phyloP scores from a whole-genome alignment of 1,140 invertebrate species.

The Melipona quadrifasciata region DNA sequence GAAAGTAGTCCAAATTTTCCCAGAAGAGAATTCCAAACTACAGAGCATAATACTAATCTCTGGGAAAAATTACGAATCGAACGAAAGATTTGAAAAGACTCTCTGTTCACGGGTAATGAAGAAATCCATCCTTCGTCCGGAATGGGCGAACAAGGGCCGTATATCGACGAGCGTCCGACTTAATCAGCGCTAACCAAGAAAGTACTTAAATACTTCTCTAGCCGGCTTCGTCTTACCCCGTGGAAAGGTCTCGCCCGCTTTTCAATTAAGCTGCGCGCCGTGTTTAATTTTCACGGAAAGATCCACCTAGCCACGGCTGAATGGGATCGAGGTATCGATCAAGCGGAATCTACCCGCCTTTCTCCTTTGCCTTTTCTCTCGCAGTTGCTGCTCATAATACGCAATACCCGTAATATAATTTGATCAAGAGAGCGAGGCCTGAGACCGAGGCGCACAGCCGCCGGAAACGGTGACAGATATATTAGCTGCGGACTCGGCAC shows the following conservation, averaged over 20 bases:
- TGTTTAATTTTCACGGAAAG: constrained; percentile 56
- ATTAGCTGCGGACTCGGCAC: constrained; percentile 80
- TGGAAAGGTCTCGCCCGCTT: constrained; percentile 38
- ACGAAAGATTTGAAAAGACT: not conserved
- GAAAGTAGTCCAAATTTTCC: too few relatives aligned
- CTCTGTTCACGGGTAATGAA: not conserved
- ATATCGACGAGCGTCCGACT: constrained; percentile 32
- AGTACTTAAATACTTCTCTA: constrained; percentile 46
- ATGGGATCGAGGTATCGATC: constrained; percentile 59
- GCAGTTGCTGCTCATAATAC: not conserved
- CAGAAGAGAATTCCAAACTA: too few relatives aligned
- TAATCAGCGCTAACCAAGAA: constrained; percentile 48
- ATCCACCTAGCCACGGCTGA: constrained; percentile 18
- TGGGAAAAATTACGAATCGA: not conserved
- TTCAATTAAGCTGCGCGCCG: constrained; percentile 58
- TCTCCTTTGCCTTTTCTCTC: not conserved
- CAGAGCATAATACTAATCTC: too few relatives aligned
- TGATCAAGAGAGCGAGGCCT: constrained; percentile 66
- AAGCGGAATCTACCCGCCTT: constrained; percentile 2
- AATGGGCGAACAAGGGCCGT: not conserved
- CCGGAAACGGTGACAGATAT: constrained; percentile 76
- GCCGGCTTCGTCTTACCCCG: constrained; percentile 27
- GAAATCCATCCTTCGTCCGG: not conserved
- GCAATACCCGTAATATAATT: constrained; percentile 72
- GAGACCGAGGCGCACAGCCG: constrained; percentile 59